These are phyloP conservation scores for Eupeodes corollae DNA, from an alignment of 1,140 invertebrate species.

Conservation along the genomic window DNA sequence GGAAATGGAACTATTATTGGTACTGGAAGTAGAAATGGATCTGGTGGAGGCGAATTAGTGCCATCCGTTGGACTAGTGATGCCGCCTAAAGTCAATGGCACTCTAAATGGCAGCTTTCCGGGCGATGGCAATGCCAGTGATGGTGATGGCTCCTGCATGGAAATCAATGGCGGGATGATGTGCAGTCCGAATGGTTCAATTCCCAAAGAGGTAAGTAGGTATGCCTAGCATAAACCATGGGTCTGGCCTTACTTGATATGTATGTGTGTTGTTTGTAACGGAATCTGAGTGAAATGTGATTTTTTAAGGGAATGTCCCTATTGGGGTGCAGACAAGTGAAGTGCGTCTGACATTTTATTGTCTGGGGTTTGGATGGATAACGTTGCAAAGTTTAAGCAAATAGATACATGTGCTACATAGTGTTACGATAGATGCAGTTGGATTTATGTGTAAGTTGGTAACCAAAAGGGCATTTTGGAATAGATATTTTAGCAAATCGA, in stretches of 20 bases:
- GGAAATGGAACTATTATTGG: background rate
- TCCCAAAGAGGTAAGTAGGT: conserved; percentile 23
- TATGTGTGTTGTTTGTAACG: background rate
- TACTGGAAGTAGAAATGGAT: conserved; percentile 9
- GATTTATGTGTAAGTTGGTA: too few relatives aligned
- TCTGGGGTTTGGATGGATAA: too few relatives aligned
- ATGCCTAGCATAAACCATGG: too few relatives aligned
- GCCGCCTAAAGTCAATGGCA: background rate
- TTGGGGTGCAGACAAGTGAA: conserved; percentile 1
- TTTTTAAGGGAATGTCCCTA: background rate
- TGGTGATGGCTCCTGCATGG: conserved; percentile 23
- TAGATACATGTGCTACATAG: too few relatives aligned
- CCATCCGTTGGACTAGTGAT: background rate
- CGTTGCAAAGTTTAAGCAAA: too few relatives aligned
- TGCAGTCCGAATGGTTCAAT: conserved; percentile 17
- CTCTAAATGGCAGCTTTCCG: background rate
- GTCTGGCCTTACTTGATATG: too few relatives aligned
- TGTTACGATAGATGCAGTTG: too few relatives aligned
- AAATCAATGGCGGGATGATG: conserved; percentile 28
- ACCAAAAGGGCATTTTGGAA: too few relatives aligned
- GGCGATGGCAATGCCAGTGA: conserved; percentile 17
- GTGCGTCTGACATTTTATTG: background rate
- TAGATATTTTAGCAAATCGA: too few relatives aligned
- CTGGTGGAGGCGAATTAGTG: conserved; percentile 2
- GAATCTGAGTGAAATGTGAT: background rate